Conservation (phyloP, 2,888 invertebrate genomes). For the Pandemis heparana region DNA sequence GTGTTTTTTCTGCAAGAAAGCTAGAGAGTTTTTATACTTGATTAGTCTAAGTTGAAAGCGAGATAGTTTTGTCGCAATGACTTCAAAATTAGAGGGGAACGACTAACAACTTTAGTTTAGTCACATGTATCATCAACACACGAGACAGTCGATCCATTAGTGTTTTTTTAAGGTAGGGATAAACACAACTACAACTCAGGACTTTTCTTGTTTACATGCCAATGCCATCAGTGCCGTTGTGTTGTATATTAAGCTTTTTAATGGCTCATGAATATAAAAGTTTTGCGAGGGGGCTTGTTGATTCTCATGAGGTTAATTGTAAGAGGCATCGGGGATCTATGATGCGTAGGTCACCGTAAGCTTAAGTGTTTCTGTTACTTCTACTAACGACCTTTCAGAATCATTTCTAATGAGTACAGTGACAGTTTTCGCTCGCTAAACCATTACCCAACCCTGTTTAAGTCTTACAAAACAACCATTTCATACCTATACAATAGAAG, state of each 20-base stretch:
- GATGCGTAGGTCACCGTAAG: background rate
- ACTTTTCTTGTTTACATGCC: too few species aligned
- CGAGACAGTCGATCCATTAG: too few species aligned
- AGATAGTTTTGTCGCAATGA: background rate
- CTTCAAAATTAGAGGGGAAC: too few species aligned
- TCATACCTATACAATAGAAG: constrained; percentile 36
- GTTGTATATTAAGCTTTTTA: too few species aligned
- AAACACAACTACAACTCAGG: too few species aligned
- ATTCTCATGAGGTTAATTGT: background rate
- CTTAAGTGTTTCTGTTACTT: background rate
- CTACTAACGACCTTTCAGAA: background rate
- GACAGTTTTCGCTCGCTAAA: background rate
- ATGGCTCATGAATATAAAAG: too few species aligned
- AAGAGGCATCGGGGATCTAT: background rate
- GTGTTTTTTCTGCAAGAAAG: background rate
- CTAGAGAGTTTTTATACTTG: constrained; percentile 1
- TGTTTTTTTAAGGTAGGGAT: too few species aligned
- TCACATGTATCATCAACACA: too few species aligned
- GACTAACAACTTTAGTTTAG: too few species aligned
- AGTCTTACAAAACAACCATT: constrained; percentile 21
- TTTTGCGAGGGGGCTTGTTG: too few species aligned
- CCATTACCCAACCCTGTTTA: constrained; percentile 26
- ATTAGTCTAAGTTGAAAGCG: background rate
- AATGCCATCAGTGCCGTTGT: too few species aligned
- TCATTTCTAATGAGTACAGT: background rate